These are phyloP conservation scores for Madoqua kirkii DNA, from an alignment of 2,113 vertebrate species.

Conservation along the genomic window DNA sequence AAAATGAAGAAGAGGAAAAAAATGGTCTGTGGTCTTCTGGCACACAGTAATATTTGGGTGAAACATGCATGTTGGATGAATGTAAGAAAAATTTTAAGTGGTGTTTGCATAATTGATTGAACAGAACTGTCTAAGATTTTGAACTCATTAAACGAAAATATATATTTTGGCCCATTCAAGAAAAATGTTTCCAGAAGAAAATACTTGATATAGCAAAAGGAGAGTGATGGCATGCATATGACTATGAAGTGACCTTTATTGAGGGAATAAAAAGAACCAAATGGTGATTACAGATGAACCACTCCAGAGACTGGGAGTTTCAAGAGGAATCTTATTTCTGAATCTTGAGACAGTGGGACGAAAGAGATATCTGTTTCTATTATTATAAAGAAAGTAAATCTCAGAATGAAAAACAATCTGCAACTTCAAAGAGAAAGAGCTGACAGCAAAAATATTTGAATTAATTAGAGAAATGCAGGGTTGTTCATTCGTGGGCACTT, in stretches of 20 bases:
- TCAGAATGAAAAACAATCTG: conserved; percentile 52
- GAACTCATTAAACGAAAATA: conserved; percentile 27
- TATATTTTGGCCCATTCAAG: neutral
- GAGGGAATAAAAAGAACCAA: neutral
- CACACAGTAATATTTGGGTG: neutral
- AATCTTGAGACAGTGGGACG: conserved; percentile 24
- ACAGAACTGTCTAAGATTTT: neutral
- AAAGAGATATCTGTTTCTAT: conserved; percentile 46
- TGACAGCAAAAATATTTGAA: conserved; percentile 61
- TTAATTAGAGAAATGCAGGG: conserved; percentile 53
- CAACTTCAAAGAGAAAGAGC: conserved; percentile 45
- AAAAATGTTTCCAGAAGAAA: conserved; percentile 36
- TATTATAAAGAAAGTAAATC: conserved; percentile 46
- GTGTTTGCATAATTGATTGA: conserved; percentile 45
- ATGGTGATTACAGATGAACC: conserved; percentile 52
- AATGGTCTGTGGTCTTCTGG: neutral
- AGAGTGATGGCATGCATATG: neutral
- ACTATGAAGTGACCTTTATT: conserved; percentile 8
- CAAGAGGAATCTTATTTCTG: conserved; percentile 35
- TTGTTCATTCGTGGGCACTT: conserved; percentile 9
- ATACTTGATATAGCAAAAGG: conserved; percentile 18
- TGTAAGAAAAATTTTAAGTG: neutral
- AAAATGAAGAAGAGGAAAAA: neutral
- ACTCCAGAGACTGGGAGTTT: conserved; percentile 17
- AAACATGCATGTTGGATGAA: neutral